Percentiles rank a stretch among this genome's conserved stretches.
Conservation (phyloP, 92 coral and sea anemone species). For the Bergia puertoricense region DNA sequence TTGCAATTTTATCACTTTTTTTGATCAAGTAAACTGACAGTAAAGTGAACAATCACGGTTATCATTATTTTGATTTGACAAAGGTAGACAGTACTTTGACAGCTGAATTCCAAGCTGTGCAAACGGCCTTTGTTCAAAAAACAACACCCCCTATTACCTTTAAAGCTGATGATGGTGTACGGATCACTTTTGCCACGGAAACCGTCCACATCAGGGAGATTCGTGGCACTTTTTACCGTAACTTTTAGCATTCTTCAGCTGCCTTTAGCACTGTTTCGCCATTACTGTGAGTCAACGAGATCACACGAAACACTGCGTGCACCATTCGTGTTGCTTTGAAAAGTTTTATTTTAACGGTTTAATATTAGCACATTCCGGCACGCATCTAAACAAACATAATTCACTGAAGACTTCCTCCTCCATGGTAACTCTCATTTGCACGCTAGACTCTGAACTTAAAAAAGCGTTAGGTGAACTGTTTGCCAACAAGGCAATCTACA, state of each 20-base stretch:
- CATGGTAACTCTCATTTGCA: neutral
- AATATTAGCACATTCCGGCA: neutral
- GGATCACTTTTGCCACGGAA: slow-evolving; percentile 91
- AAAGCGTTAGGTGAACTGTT: neutral
- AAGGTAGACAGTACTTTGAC: no score
- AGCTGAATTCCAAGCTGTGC: no score
- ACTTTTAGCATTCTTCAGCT: slow-evolving; percentile 64
- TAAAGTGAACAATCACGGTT: no score
- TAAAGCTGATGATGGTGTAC: slow-evolving; percentile 73
- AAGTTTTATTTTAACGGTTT: no score
- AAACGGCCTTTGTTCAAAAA: no score
- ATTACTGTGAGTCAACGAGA: no score
- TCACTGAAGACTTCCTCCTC: neutral
- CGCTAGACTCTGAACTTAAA: neutral
- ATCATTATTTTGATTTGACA: no score
- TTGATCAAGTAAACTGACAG: no score
- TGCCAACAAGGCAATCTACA: no score
- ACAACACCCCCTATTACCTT: slow-evolving; percentile 59
- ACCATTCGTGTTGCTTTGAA: neutral
- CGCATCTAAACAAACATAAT: neutral
- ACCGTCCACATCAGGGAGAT: slow-evolving; percentile 88
- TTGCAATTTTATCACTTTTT: no score
- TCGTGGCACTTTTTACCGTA: slow-evolving; percentile 69
- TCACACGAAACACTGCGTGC: neutral
- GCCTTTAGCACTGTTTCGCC: neutral